phyloP scores from a whole-genome alignment of 1,140 invertebrate genomes.

The Macrotrachela quadricornifera region DNA sequence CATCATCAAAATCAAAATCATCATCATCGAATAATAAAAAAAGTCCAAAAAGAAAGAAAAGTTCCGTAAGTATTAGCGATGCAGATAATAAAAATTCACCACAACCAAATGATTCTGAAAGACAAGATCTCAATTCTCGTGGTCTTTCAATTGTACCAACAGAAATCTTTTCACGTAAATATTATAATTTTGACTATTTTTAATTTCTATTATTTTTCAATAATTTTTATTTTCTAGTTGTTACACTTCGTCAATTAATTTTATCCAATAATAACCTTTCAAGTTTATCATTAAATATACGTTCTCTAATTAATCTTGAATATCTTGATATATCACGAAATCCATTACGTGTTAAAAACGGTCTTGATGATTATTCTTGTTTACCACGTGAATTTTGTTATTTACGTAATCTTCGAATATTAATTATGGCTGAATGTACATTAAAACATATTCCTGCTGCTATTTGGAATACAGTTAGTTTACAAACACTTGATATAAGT shows the following conservation, averaged over 20 bases:
- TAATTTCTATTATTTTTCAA: no score
- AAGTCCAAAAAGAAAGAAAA: no score
- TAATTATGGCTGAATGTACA: slow-evolving; percentile 27
- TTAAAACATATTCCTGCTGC: slow-evolving; percentile 23
- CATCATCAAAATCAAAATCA: no score
- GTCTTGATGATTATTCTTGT: slow-evolving; percentile 18
- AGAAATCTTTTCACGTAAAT: no score
- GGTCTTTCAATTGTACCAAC: no score
- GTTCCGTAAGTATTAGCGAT: no score
- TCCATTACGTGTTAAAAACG: slow-evolving; percentile 19
- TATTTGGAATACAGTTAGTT: slow-evolving; percentile 18
- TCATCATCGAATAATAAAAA: no score
- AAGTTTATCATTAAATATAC: slow-evolving; percentile 20
- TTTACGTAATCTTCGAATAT: slow-evolving; percentile 17
- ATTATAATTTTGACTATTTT: no score
- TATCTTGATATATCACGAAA: slow-evolving; percentile 24
- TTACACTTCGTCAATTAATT: slow-evolving; percentile 11
- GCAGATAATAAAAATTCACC: no score
- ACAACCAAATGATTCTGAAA: no score
- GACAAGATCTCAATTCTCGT: no score
- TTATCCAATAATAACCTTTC: slow-evolving; percentile 27
- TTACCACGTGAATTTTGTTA: slow-evolving; percentile 19
- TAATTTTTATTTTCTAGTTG: background rate
- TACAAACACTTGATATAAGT: slow-evolving; percentile 21
- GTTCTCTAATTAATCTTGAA: slow-evolving; percentile 16